These are phyloP conservation scores for Episyrphus balteatus DNA, from an alignment of 1,140 invertebrate genomes.

Conservation along the genomic window DNA sequence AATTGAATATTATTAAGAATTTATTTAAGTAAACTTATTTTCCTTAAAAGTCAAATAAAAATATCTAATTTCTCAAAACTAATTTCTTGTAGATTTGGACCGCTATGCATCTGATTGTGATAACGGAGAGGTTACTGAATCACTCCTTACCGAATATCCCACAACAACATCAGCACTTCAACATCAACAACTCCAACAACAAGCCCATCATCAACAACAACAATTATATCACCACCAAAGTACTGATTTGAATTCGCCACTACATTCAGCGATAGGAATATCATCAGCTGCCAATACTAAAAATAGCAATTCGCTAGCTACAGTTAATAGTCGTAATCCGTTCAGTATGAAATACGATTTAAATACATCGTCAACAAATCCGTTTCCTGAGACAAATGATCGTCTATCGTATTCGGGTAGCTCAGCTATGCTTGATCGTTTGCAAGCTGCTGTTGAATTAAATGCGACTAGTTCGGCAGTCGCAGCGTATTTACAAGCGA, in stretches of 20 bases:
- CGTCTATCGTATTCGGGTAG: constrained; percentile 11
- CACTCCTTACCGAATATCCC: constrained; percentile 36
- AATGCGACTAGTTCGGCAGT: not conserved
- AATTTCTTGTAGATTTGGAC: constrained; percentile 39
- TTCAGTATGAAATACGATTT: not conserved
- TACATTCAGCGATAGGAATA: constrained; percentile 12
- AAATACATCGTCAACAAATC: constrained; percentile 18
- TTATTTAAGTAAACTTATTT: too few relatives aligned
- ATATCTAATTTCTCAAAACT: not conserved
- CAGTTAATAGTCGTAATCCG: not conserved
- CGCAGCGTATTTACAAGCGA: not conserved
- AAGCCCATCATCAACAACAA: constrained; percentile 20
- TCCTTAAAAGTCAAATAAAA: too few relatives aligned
- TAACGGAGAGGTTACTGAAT: constrained; percentile 39
- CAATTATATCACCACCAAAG: constrained; percentile 38
- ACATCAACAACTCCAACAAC: constrained; percentile 17
- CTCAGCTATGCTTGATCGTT: constrained; percentile 13
- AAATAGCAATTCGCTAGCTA: not conserved
- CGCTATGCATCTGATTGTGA: constrained; percentile 48
- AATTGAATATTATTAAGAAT: too few relatives aligned
- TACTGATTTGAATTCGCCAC: constrained; percentile 30
- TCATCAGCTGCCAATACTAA: constrained; percentile 4
- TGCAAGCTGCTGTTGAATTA: constrained; percentile 3
- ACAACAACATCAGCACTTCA: constrained; percentile 17
- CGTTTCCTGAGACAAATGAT: constrained; percentile 16